A percentile compares a stretch with the other conserved stretches of the same genome.
Conservation (phyloP, 2,888 invertebrate species). For the Linnaemya tessellans region DNA sequence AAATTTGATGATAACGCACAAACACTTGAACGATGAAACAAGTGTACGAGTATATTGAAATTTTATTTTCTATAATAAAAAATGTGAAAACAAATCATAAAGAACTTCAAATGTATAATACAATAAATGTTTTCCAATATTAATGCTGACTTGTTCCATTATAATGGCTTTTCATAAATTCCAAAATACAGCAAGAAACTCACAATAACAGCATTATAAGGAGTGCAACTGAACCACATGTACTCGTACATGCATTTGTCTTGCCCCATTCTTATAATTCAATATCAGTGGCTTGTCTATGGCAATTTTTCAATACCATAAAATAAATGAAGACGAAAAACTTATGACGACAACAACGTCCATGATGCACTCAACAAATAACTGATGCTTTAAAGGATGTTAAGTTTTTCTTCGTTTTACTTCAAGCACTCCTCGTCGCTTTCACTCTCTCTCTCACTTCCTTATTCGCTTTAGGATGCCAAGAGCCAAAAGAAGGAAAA, state of each 20-base stretch:
- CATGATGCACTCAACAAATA: conserved; percentile 49
- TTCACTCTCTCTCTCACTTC: background rate
- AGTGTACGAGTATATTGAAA: too few relatives aligned
- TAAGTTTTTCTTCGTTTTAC: conserved; percentile 15
- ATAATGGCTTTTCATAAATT: conserved; percentile 70
- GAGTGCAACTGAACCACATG: conserved; percentile 30
- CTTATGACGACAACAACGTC: conserved; percentile 48
- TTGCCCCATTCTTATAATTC: conserved; percentile 35
- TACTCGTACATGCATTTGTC: conserved; percentile 7
- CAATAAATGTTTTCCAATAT: conserved; percentile 60
- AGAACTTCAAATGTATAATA: conserved; percentile 8
- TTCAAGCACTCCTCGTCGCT: background rate
- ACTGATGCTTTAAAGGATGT: conserved; percentile 34
- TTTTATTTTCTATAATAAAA: too few relatives aligned
- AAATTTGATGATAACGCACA: too few relatives aligned
- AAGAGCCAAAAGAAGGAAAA: conserved; percentile 68
- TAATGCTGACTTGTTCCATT: conserved; percentile 61
- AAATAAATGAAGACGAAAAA: conserved; percentile 72
- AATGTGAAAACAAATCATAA: too few relatives aligned
- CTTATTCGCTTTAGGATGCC: background rate
- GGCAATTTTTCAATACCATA: conserved; percentile 72
- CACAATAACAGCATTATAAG: conserved; percentile 33
- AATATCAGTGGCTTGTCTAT: conserved; percentile 70
- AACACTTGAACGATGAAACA: too few relatives aligned
- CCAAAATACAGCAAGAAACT: conserved; percentile 41